Base-by-base conservation (phyloP, 2,888 invertebrate species). In the Cephalotes varians region DNA sequence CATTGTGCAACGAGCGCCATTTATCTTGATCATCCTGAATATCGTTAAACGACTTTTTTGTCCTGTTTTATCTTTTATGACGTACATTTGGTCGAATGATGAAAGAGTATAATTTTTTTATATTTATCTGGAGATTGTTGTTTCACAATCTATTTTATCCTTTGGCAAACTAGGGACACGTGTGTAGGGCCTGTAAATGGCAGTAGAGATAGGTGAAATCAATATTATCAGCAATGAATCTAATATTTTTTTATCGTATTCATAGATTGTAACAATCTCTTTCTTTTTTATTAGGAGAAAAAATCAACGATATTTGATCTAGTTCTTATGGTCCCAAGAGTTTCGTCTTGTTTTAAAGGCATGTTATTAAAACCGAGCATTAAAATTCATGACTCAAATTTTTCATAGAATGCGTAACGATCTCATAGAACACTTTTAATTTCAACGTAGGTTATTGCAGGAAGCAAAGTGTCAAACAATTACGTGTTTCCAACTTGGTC, bases 1-100 rank as follows among this genome's bases (percentile, higher is more conserved):
- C 21, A 77, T 77, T 69, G 44, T 69, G 25, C 25, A 69, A 56
- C 44, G 44, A 56, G 34, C 12, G 21, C 18, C 56, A 69, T 69
- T 56, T 79, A 69, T 79, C 69, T 79, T 79, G 56, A 77, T 56
- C 44, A 18, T 0, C 18, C n/a, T 44, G 21, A 77, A 69, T 49
- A 65, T 76, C 65, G 51, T 65, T 64, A 73, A 60, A 51, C n/a
- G 9, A 34, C 51, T 51, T 54, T 31, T 58, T 47, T 62, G 12
- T 3, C 10, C 9, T 5, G n/a, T 34, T 34, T 34, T 34, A 3
- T 15, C 28, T 54, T 40, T 40, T 51, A 21, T 21, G 34, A 28
- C 40, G 28, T 76, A 51, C 65, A 54, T 76, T 54, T 28, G 40
- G 37, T 51, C 65, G 65, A 28, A 28, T 7, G 40, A 28, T 65